phyloP scores from a whole-genome alignment of 2,888 invertebrate genomes.

The Epistrophella euchroma region DNA sequence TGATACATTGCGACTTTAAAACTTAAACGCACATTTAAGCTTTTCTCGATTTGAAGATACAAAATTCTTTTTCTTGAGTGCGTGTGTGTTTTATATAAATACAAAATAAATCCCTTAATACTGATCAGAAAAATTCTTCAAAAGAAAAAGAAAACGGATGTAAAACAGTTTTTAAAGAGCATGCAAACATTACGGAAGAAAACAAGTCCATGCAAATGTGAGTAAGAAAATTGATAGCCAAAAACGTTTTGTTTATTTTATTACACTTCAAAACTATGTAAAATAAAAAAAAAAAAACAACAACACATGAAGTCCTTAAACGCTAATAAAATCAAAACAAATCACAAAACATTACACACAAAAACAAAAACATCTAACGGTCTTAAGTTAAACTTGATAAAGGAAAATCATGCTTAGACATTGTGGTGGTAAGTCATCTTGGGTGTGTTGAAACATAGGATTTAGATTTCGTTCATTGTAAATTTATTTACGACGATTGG shows the following conservation, averaged over 20 bases:
- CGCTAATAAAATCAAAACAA: slow-evolving; percentile 13
- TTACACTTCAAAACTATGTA: slow-evolving; percentile 1
- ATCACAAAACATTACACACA: slow-evolving; percentile 52
- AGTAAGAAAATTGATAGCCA: slow-evolving; percentile 84
- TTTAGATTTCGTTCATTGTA: background rate
- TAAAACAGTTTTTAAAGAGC: slow-evolving; percentile 81
- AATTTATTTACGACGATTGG: background rate
- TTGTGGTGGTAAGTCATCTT: slow-evolving; percentile 59
- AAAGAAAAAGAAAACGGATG: slow-evolving; percentile 78
- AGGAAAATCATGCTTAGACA: slow-evolving; percentile 55
- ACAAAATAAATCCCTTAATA: slow-evolving; percentile 43
- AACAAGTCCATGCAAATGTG: slow-evolving; percentile 97
- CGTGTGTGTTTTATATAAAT: background rate
- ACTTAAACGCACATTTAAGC: background rate
- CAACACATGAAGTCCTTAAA: background rate
- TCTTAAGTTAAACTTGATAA: slow-evolving; percentile 34
- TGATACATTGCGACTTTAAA: background rate
- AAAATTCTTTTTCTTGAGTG: background rate
- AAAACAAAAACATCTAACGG: slow-evolving; percentile 14
- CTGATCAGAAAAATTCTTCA: slow-evolving; percentile 32
- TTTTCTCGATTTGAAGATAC: background rate
- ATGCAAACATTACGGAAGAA: slow-evolving; percentile 97
- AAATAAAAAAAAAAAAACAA: slow-evolving; percentile 1
- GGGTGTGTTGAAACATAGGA: slow-evolving; percentile 11
- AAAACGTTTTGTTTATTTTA: slow-evolving; percentile 58